Evolutionary conservation across 2,797 vertebrate genomes (phyloP).

Genomic region (Podarcis lilfordi): DNA sequence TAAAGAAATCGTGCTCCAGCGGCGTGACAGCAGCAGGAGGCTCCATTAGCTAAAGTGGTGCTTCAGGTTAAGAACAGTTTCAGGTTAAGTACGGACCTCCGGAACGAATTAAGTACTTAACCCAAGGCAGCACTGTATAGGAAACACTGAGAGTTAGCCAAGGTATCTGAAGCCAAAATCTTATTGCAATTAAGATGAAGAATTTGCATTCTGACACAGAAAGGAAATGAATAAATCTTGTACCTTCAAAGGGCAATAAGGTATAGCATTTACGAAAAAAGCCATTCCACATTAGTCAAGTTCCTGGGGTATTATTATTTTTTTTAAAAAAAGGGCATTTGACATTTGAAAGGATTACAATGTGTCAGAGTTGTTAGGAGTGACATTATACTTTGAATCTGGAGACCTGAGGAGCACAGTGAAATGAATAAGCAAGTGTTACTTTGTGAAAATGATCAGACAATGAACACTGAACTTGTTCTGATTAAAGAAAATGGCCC

Average conservation of each 20-base stretch:
- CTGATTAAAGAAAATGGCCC: neutral
- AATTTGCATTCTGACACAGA: constrained; percentile 13
- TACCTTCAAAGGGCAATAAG: constrained; percentile 24
- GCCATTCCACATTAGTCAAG: neutral
- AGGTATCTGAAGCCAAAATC: neutral
- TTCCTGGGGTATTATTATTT: constrained; percentile 11
- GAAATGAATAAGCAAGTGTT: constrained; percentile 11
- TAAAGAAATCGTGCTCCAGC: no score
- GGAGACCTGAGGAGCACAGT: neutral
- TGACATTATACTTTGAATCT: constrained; percentile 23
- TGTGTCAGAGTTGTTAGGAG: constrained; percentile 19
- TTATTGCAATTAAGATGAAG: constrained; percentile 18
- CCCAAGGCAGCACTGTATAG: no score
- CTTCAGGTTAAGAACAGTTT: no score
- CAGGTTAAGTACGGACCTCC: no score
- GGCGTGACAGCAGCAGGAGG: no score
- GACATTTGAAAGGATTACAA: constrained; percentile 36
- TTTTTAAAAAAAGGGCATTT: constrained; percentile 1
- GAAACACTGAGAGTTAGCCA: neutral
- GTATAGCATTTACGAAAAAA: constrained; percentile 35
- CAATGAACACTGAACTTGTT: neutral
- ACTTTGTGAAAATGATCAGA: neutral
- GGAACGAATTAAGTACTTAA: no score
- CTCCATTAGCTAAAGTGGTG: no score
- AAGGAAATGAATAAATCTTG: constrained; percentile 15